Conservation (phyloP, 2,888 invertebrate genomes). For the Acrocyrtus sp. region DNA sequence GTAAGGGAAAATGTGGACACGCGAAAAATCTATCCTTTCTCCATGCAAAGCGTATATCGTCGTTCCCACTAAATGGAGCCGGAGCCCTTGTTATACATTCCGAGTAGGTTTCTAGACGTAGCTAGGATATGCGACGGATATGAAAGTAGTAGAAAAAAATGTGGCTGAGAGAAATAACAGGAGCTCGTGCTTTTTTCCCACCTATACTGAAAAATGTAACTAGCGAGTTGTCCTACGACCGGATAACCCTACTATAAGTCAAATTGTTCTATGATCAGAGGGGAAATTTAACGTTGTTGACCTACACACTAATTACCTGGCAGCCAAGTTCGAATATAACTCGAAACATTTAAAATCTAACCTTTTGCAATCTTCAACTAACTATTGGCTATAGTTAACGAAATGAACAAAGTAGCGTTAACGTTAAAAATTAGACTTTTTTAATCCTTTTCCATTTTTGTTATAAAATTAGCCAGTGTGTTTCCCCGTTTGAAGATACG, state of each 20-base stretch:
- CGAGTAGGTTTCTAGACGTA: neutral
- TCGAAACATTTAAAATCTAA: neutral
- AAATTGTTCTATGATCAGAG: neutral
- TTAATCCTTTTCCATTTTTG: conserved; percentile 4
- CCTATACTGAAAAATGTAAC: too few relatives aligned
- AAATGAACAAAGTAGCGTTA: too few relatives aligned
- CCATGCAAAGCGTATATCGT: neutral
- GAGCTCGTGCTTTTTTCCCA: too few relatives aligned
- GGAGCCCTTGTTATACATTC: neutral
- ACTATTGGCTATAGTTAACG: neutral
- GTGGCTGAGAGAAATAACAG: too few relatives aligned
- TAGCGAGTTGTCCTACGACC: too few relatives aligned
- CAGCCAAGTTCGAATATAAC: neutral
- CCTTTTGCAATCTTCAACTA: neutral
- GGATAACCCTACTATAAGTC: too few relatives aligned
- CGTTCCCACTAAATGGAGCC: neutral
- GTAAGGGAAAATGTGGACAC: neutral
- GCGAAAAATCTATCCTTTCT: neutral
- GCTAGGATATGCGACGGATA: neutral
- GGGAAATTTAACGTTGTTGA: neutral
- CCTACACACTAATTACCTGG: neutral
- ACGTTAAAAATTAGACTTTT: too few relatives aligned
- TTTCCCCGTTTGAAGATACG: too few relatives aligned
- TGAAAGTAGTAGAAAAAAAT: conserved; percentile 1
- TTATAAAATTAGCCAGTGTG: neutral